Percentiles rank a stretch among this genome's conserved stretches.
phyloP scores from a whole-genome alignment of 2,797 vertebrate species.

The Poeciliopsis paucimaculata region DNA sequence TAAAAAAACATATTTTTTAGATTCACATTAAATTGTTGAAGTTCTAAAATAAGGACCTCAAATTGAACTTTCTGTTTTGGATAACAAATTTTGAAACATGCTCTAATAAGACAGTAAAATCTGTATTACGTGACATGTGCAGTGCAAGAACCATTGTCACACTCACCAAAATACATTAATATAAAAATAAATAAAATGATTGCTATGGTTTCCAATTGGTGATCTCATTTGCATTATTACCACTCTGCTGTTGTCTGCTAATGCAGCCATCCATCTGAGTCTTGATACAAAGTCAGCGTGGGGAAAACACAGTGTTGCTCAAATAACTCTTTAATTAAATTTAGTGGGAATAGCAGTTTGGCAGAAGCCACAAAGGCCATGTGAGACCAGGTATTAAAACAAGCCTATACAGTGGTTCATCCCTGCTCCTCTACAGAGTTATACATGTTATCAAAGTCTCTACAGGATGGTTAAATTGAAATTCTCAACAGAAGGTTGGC shows the following conservation, averaged over 20 bases:
- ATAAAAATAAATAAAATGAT: slow-evolving; percentile 2
- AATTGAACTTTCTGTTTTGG: slow-evolving; percentile 15
- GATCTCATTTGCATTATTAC: slow-evolving; percentile 9
- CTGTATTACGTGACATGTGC: background rate
- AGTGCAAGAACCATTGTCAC: slow-evolving; percentile 2
- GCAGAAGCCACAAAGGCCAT: slow-evolving; percentile 44
- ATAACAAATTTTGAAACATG: slow-evolving; percentile 8
- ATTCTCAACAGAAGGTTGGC: slow-evolving; percentile 11
- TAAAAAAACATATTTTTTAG: background rate
- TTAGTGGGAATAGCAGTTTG: slow-evolving; percentile 57
- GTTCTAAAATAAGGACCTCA: slow-evolving; percentile 14
- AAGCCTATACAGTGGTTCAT: slow-evolving; percentile 6
- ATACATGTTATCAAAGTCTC: slow-evolving; percentile 9
- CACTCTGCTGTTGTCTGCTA: slow-evolving; percentile 34
- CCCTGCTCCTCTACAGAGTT: slow-evolving; percentile 7
- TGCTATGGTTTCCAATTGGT: slow-evolving; percentile 7
- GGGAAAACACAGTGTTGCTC: slow-evolving; percentile 43
- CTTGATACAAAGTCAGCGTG: slow-evolving; percentile 55
- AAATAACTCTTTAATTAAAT: slow-evolving; percentile 66
- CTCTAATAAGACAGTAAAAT: background rate
- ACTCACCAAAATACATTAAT: background rate
- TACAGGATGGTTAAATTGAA: slow-evolving; percentile 15
- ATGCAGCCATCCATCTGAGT: slow-evolving; percentile 33
- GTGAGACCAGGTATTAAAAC: slow-evolving; percentile 39
- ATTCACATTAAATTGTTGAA: background rate